Conservation (phyloP, 1,140 invertebrate species). For the Bombus superbus region DNA sequence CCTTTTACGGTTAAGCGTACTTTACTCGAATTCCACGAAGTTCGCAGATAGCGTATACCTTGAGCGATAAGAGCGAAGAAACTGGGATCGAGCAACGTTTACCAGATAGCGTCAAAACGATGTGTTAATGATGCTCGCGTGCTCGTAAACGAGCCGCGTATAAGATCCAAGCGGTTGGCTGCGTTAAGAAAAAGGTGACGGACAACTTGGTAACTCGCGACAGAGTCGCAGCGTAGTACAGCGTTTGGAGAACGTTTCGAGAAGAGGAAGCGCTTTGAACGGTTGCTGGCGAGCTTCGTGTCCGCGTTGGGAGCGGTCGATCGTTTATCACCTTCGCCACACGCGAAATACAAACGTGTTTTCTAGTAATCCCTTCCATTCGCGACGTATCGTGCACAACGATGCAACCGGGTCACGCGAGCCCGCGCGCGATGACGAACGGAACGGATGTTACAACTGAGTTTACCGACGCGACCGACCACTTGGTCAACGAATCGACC, state of each 20-base stretch:
- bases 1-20: not conserved
- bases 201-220: conserved; percentile 23
- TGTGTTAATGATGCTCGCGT: conserved; percentile 26
- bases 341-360: conserved; percentile 76
- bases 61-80: too few relatives aligned
- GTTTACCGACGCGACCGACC: conserved; percentile 22
- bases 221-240: not conserved
- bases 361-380: conserved; percentile 77
- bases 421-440: conserved; percentile 60
- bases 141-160: not conserved
- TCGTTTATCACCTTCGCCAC: conserved; percentile 75
- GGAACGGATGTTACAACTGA: conserved; percentile 63
- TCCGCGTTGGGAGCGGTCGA: conserved; percentile 44
- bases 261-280: not conserved
- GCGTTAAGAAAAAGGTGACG: conserved; percentile 18
- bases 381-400: conserved; percentile 55
- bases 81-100: too few relatives aligned
- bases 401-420: conserved; percentile 71
- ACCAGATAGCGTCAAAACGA: not conserved
- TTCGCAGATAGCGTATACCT: too few relatives aligned
- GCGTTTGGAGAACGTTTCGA: not conserved
- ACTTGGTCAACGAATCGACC: not conserved
- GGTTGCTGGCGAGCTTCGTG: conserved; percentile 55
- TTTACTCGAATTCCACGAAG: not conserved
- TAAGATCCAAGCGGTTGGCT: not conserved